Evolutionary conservation across 1,140 invertebrate genomes (phyloP).

Genomic region (Littorina saxatilis): DNA sequence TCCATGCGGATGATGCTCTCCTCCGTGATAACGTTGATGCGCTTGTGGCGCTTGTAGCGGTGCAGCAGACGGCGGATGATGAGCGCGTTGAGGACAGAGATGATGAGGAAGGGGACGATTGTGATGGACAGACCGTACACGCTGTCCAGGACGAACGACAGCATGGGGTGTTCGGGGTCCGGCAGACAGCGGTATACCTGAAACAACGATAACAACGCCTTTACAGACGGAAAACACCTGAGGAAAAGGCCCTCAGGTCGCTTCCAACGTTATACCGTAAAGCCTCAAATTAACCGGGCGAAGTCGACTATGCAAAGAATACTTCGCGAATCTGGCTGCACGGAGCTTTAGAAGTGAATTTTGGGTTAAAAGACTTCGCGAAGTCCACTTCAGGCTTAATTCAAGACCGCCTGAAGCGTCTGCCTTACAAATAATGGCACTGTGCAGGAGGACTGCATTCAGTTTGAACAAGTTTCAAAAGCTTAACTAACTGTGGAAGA

Average conservation of each 20-base stretch:
- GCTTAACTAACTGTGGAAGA: neutral
- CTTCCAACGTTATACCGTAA: no score
- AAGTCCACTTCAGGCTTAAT: no score
- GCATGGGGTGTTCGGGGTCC: conserved; percentile 46
- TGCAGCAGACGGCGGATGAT: conserved; percentile 59
- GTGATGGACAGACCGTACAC: conserved; percentile 66
- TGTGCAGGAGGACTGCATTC: no score
- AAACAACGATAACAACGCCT: neutral
- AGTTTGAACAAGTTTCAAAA: neutral
- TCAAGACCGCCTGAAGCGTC: no score
- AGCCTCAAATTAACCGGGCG: no score
- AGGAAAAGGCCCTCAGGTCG: neutral
- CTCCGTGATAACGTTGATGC: conserved; percentile 59
- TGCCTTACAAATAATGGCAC: no score
- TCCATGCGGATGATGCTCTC: conserved; percentile 65
- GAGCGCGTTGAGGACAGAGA: conserved; percentile 61
- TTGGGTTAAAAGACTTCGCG: no score
- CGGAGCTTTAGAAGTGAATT: no score
- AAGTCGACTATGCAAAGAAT: no score
- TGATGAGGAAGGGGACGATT: conserved; percentile 63
- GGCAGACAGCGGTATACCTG: conserved; percentile 53
- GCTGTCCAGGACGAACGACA: conserved; percentile 66
- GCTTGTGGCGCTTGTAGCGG: conserved; percentile 40
- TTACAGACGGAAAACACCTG: conserved; percentile 12
- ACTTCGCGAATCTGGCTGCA: no score